Evolutionary conservation across 2,888 invertebrate species (phyloP).

Genomic region (Cataglyphis rosenhaueri): DNA sequence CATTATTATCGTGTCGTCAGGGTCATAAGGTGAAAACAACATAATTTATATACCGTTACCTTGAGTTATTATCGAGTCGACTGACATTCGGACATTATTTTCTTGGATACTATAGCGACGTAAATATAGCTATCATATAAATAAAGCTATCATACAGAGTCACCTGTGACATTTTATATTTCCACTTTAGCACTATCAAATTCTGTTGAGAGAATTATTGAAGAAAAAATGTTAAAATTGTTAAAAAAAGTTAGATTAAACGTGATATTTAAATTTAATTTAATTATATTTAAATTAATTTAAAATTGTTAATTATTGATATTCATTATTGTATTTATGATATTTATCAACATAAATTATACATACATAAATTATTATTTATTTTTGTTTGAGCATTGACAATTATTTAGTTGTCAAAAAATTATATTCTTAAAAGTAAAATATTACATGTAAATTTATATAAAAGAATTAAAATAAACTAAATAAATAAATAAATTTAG

Average conservation of each 20-base stretch:
- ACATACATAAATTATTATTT: neutral
- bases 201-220: neutral
- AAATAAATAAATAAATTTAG: no score
- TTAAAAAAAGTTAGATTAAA: neutral
- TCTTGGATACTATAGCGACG: neutral
- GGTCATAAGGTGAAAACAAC: conserved; percentile 1
- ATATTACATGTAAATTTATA: neutral
- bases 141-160: neutral
- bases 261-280: no score
- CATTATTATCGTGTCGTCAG: neutral
- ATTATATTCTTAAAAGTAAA: neutral
- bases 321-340: neutral
- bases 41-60: conserved; percentile 3
- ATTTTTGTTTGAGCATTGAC: neutral
- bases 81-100: neutral
- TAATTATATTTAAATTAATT: no score
- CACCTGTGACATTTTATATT: neutral
- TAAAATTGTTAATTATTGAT: no score
- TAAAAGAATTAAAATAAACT: no score
- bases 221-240: neutral
- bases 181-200: neutral
- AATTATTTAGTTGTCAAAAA: neutral
- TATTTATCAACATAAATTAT: neutral
- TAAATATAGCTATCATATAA: neutral
- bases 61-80: neutral